These are phyloP conservation scores for Crossaster papposus DNA, from an alignment of 53 echinoderm and acorn worm species.

Conservation along the genomic window DNA sequence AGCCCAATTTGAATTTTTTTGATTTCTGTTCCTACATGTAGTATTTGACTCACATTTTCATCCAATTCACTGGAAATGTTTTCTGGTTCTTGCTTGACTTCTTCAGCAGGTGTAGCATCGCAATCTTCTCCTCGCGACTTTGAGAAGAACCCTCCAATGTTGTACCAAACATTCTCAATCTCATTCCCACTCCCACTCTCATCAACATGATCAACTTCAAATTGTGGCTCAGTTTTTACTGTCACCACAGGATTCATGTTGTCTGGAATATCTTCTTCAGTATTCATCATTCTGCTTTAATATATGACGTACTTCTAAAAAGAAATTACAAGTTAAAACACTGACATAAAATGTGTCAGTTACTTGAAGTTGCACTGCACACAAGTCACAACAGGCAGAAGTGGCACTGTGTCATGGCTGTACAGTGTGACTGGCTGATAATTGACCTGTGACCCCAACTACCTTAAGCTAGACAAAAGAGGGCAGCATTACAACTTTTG, in stretches of 20 bases:
- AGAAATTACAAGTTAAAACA: neutral
- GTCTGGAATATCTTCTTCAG: neutral
- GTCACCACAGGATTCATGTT: neutral
- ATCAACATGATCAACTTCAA: neutral
- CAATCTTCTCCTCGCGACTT: no score
- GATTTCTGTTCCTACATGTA: neutral
- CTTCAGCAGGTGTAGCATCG: no score
- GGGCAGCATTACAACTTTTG: constrained; percentile 18
- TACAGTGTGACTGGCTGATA: neutral
- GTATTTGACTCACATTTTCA: neutral
- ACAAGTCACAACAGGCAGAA: no score
- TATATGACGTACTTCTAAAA: no score
- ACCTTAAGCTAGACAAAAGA: neutral
- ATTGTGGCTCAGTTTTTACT: constrained; percentile 8
- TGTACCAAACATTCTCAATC: neutral
- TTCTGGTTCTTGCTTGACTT: neutral
- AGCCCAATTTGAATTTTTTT: no score
- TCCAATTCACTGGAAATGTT: neutral
- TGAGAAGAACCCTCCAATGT: no score
- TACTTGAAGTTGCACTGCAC: no score
- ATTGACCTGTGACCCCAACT: constrained; percentile 28
- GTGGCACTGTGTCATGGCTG: neutral
- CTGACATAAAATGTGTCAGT: no score
- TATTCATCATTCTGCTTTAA: neutral
- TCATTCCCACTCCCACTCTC: no score